Evolutionary conservation across 2,113 vertebrate species (phyloP), one percentile per base, ranked within the genome.

Genomic region (Poicephalus meyeri): DNA sequence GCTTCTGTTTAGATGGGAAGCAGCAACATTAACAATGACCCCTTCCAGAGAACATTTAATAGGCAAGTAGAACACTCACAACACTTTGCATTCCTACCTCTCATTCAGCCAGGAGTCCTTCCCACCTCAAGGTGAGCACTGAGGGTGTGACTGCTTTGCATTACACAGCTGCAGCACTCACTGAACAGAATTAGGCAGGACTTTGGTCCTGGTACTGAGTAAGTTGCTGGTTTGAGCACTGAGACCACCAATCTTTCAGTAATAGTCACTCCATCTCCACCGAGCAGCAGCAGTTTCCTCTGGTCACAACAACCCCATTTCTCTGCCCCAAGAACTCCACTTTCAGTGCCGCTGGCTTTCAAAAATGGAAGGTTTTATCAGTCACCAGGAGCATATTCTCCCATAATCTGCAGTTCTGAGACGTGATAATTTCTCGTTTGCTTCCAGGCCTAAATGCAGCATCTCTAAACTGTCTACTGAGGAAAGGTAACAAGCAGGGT

Each of bases 1-100:
- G 76, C 13, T 90, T 60, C 89, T 95, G 76, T 94, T 96, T 94
- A 23, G 88, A 76, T 72, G 80, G 78, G 92, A 96, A 91, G 58
- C 73, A 81, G 82, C 88, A 93, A 86, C 89, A 83, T 33, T 50
- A 74, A 63, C 82, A 63, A 53, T 52, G 88, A 93, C 89, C 88
- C 64, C 68, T 91, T 77, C 91, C 68, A 80, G 71, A 78, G 72
- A 63, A 79, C 76, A 50, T 77, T 80, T 50, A 37, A 70, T 13
- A 80, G 72, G 69, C 74, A n/a, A 95, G 76, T 10, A 53, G 50
- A 64, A 85, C 81, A 47, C 71, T 78, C 68, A 18, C 49, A 91
- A 50, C 46, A 15, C 81, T 80, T 84, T 52, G 33, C 64, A 49
- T 88, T 86, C 63, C 74, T 73, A 71, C 58, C 39, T 89, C 87